Conservation (phyloP, 1,140 invertebrate species). For the Drosophila truncata region DNA sequence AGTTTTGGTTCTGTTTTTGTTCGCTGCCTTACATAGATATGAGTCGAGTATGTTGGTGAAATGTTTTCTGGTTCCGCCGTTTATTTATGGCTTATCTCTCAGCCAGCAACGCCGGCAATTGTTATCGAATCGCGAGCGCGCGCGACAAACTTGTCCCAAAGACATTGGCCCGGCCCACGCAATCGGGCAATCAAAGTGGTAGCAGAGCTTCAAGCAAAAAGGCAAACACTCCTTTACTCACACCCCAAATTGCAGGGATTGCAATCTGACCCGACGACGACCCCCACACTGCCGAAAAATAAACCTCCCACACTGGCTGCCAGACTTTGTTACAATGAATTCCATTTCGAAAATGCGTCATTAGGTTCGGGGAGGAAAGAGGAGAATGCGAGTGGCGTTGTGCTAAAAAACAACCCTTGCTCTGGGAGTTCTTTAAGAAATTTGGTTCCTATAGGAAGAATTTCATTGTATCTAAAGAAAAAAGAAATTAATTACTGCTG, state of each 20-base stretch:
- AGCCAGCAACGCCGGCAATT: slow-evolving; percentile 18
- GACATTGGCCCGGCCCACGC: slow-evolving; percentile 49
- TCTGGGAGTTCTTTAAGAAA: neutral
- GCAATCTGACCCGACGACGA: slow-evolving; percentile 35
- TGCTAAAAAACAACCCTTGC: slow-evolving; percentile 10
- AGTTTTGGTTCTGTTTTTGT: slow-evolving; percentile 48
- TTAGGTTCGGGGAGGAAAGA: neutral
- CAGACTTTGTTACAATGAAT: slow-evolving; percentile 15
- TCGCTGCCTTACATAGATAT: slow-evolving; percentile 41
- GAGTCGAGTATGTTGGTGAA: slow-evolving; percentile 23
- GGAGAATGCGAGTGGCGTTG: neutral
- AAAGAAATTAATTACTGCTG: neutral
- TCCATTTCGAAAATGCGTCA: slow-evolving; percentile 40
- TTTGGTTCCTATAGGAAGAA: neutral
- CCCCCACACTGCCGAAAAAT: slow-evolving; percentile 16
- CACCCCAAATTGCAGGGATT: slow-evolving; percentile 39
- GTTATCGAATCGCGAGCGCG: slow-evolving; percentile 57
- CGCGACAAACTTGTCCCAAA: slow-evolving; percentile 48
- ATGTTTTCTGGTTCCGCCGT: slow-evolving; percentile 40
- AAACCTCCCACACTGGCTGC: neutral
- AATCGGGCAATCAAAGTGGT: slow-evolving; percentile 55
- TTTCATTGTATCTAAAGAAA: neutral
- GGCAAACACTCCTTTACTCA: slow-evolving; percentile 1
- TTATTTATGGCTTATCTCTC: slow-evolving; percentile 78
- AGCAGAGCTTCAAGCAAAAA: slow-evolving; percentile 5